Percentiles rank a stretch among this genome's conserved stretches.
These are phyloP conservation scores for Sarcophaga peregrina DNA, from an alignment of 1,140 invertebrate genomes.

Conservation along the genomic window DNA sequence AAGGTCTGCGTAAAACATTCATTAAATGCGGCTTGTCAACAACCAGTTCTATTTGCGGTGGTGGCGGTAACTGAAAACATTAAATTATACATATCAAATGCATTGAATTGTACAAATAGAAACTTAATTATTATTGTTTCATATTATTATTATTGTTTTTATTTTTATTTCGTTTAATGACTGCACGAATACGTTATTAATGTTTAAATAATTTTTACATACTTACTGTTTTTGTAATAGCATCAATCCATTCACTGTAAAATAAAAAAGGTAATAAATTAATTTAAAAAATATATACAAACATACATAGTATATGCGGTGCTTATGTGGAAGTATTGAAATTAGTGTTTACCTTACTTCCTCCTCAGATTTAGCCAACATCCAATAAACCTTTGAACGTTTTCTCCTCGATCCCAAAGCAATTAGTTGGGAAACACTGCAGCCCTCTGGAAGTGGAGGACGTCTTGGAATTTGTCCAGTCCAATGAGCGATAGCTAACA, in stretches of 20 bases:
- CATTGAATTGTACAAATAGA: background rate
- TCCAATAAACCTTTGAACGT: slow-evolving; percentile 72
- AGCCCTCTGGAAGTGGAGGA: slow-evolving; percentile 75
- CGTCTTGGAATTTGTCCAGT: slow-evolving; percentile 77
- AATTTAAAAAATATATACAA: background rate
- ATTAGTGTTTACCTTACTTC: slow-evolving; percentile 72
- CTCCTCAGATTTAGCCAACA: slow-evolving; percentile 73
- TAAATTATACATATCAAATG: slow-evolving; percentile 15
- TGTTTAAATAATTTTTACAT: background rate
- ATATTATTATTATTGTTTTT: no score
- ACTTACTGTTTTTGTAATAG: slow-evolving; percentile 78
- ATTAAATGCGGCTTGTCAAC: slow-evolving; percentile 73
- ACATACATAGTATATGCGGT: background rate
- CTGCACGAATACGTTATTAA: no score
- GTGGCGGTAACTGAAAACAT: slow-evolving; percentile 68
- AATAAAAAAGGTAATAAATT: slow-evolving; percentile 31
- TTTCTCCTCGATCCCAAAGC: slow-evolving; percentile 75
- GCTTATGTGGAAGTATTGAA: background rate
- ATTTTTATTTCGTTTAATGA: no score
- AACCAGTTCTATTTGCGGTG: slow-evolving; percentile 72
- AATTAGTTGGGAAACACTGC: slow-evolving; percentile 76
- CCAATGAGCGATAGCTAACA: slow-evolving; percentile 82
- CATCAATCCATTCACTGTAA: slow-evolving; percentile 76
- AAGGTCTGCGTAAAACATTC: slow-evolving; percentile 71
- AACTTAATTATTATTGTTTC: background rate